Base-by-base conservation (phyloP, 2,888 invertebrate species). In the Thymelicus sylvestris region DNA sequence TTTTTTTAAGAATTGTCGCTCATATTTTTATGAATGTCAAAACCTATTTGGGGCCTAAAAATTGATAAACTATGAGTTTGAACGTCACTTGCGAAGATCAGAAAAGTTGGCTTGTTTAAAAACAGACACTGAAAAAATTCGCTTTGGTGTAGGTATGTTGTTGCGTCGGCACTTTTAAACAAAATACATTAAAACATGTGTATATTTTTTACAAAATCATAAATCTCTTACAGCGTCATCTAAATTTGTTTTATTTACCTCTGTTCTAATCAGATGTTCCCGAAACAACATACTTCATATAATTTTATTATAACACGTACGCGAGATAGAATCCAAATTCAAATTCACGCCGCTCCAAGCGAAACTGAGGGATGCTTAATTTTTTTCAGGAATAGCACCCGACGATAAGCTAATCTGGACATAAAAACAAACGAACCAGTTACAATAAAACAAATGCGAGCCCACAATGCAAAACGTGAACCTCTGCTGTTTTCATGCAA, bases 401-500 rank as follows among this genome's bases (percentile, higher is more conserved):
- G 41, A 50, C 65, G 70, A 70, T 65, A 70, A 66, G 66, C 71
- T 71, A 71, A 71, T 71, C 71, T 66, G 60, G n/a, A 44, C 66
- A 61, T 60, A 60, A 65, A 71, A 66, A 71, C 66, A 66, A 65
- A 52, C 52, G 48, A 13, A 38, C 38, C 24, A 48, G 12, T 47
- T 41, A 61, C 61, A 66, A 66, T 55, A 71, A 66, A 71, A 71
- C 52, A 8, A 44, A 47, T 19, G 13, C 38, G 55, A 52, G 55
- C 50, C 66, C 13, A 50, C 70, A 70, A 61, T 60, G 67, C 67
- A 39, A 66, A 52, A 41, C 44, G 52, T 31, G 66, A 71, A 61
- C 61, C 71, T 71, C 66, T 66, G 70, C 50, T 70, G 66, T 61
- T 68, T 68, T 71, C 66, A 71, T 71, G 71, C 71, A 71, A 71